These are phyloP conservation scores for Meghimatium bilineatum DNA, from an alignment of 2,888 invertebrate genomes.

Conservation along the genomic window DNA sequence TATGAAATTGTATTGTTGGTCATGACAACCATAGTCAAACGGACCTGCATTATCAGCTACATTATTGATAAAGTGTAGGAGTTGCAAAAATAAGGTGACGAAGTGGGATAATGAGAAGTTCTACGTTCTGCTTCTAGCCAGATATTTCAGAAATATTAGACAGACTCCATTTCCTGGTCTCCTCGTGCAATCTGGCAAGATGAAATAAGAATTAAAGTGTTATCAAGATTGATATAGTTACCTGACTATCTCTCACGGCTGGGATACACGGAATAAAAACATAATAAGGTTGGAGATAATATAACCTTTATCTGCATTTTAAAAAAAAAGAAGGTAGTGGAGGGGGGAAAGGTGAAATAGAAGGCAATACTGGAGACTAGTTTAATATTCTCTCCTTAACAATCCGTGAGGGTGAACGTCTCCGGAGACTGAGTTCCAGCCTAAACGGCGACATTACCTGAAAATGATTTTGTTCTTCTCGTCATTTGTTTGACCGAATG, in stretches of 20 bases:
- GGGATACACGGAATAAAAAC: background rate
- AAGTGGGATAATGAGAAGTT: background rate
- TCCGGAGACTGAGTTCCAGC: background rate
- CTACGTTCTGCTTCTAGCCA: background rate
- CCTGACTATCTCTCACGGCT: background rate
- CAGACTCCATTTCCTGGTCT: slow-evolving; percentile 6
- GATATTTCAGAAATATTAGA: background rate
- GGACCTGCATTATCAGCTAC: background rate
- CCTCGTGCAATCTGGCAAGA: background rate
- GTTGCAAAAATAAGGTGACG: background rate
- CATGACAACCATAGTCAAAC: too few relatives aligned
- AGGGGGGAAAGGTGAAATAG: background rate
- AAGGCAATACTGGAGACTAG: background rate
- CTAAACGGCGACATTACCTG: background rate
- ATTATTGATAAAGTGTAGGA: too few relatives aligned
- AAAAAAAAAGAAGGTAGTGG: background rate
- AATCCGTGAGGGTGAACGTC: background rate
- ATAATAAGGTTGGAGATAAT: background rate
- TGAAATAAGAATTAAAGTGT: background rate
- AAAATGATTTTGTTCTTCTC: background rate
- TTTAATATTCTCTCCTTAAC: background rate
- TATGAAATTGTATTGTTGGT: too few relatives aligned
- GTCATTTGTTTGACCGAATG: background rate
- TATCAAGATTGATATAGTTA: background rate
- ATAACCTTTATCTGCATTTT: background rate